Evolutionary conservation across 2,113 vertebrate species (phyloP).

Genomic region (Pavo muticus): DNA sequence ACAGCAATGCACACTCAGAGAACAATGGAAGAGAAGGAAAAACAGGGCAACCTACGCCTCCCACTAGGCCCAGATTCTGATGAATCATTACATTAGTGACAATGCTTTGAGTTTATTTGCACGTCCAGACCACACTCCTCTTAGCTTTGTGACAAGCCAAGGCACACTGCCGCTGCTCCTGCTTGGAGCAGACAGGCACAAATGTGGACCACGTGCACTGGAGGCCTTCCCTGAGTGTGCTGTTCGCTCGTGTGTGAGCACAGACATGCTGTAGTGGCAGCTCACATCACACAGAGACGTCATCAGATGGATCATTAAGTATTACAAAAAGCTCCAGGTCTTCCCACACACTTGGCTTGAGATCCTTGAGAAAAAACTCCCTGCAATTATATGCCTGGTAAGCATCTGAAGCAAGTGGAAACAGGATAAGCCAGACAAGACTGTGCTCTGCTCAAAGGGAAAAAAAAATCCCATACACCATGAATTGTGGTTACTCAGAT

Average conservation of each 20-base stretch:
- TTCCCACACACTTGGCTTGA: slow-evolving; percentile 38
- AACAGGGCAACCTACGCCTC: neutral
- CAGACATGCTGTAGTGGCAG: neutral
- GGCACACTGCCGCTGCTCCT: neutral
- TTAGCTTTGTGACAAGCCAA: neutral
- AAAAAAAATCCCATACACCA: neutral
- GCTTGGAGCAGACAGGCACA: neutral
- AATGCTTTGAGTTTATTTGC: neutral
- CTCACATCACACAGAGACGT: neutral
- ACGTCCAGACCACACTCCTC: neutral
- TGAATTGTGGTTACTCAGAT: neutral
- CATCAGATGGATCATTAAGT: slow-evolving; percentile 6
- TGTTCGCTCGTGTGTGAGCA: neutral
- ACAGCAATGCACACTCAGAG: neutral
- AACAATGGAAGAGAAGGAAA: neutral
- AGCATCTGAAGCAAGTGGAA: slow-evolving; percentile 29
- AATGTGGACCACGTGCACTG: neutral
- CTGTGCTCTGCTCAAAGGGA: neutral
- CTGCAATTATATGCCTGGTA: slow-evolving; percentile 4
- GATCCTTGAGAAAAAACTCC: slow-evolving; percentile 28
- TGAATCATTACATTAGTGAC: neutral
- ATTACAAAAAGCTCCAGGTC: neutral
- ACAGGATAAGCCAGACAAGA: slow-evolving; percentile 35
- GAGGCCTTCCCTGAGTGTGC: neutral
- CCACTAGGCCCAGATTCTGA: neutral